Base-by-base conservation (phyloP, 2,888 invertebrate species). In the Sesia bembeciformis region DNA sequence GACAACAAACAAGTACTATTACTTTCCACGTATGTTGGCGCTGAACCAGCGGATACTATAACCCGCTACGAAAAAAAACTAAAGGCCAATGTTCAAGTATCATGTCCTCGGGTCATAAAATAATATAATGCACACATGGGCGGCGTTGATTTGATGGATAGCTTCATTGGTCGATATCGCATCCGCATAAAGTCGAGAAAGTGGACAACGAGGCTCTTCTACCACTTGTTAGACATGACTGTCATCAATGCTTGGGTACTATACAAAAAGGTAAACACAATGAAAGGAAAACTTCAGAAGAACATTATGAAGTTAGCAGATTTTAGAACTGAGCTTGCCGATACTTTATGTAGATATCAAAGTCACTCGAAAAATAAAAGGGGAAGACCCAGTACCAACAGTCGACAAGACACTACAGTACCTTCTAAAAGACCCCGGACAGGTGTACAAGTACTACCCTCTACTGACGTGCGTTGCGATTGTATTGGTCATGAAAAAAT, bases 241-340 rank as follows among this genome's bases (percentile, higher is more conserved):
- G 62, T 67, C 54, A 74, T 72, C 58, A 70, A 72, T 64, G 59
- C 68, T 57, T 71, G 69, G 70, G 63, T 71, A 59, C 60, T 68
- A 23, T 68, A 70, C 60, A 64, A 66, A 67, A 69, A 70, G 58
- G 60, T 66, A 62, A 67, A 65, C 62, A 65, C 60, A 65, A 46
- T 43, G 60, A 67, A 65, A 62, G 65, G 62, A 65, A 65, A 61
- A 60, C 57, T 57, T 56, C 61, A 58, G 57, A 68, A 69, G 60
- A 60, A 68, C n/a, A 61, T 68, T 58, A 62, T 67, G 62, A 64
- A 65, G 59, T 67, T 69, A 63, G 68, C 65, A 55, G 65, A 65
- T 54, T 71, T 66, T 57, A 66, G 67, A 65, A 66, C 65, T 58
- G 66, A 69, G 60, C 62, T 66, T 62, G 67, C 68, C 53, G 64